Conservation (phyloP, 2,888 invertebrate genomes). For the Apamea crenata region DNA sequence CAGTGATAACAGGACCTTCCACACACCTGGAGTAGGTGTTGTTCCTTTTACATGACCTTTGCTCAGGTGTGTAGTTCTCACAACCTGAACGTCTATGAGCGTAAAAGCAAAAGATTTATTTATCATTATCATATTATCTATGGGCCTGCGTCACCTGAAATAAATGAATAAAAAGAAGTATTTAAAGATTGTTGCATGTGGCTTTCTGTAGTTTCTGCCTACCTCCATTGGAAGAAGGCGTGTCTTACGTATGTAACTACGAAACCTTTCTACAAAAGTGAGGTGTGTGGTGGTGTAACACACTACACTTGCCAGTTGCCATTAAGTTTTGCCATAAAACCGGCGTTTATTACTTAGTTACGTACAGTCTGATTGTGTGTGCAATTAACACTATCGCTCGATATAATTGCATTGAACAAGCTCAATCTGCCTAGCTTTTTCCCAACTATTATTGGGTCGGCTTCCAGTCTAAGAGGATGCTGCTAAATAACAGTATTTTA, state of each 20-base stretch:
- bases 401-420: conserved; percentile 38
- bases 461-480: neutral
- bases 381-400: conserved; percentile 48
- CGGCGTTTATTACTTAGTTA: conserved; percentile 47
- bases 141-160: too few species aligned
- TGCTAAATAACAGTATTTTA: neutral
- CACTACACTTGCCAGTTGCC: neutral
- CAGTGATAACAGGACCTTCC: too few species aligned
- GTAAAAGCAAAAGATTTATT: too few species aligned
- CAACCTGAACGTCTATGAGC: too few species aligned
- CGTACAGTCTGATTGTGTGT: conserved; percentile 24
- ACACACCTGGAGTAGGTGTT: too few species aligned
- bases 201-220: neutral
- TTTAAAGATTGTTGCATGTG: neutral
- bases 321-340: conserved; percentile 33
- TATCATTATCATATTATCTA: too few species aligned
- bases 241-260: neutral
- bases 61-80: too few species aligned
- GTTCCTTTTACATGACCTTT: too few species aligned
- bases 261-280: neutral
- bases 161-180: neutral
- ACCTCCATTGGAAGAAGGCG: neutral
- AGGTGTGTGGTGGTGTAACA: neutral
- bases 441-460: neutral
- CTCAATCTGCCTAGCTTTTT: neutral